A percentile compares a stretch with the other conserved stretches of the same genome.
Conservation (phyloP, 2,113 vertebrate species). For the Gymnarchus niloticus region DNA sequence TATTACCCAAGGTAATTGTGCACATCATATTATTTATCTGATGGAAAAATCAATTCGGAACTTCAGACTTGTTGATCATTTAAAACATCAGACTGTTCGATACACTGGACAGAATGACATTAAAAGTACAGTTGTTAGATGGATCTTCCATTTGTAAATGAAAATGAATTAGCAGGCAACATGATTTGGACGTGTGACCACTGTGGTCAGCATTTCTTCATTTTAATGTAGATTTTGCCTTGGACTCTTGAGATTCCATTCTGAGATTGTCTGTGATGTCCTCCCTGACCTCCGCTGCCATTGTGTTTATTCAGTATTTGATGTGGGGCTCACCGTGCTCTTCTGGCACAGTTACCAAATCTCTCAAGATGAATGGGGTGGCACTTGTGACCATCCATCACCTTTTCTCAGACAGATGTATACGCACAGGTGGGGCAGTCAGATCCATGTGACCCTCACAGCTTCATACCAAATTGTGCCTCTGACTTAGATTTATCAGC, state of each 20-base stretch:
- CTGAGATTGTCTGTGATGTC: conserved; percentile 25
- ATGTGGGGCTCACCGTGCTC: neutral
- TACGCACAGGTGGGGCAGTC: neutral
- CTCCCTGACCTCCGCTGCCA: conserved; percentile 38
- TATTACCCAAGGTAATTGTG: neutral
- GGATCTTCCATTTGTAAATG: conserved; percentile 50
- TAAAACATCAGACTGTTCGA: conserved; percentile 41
- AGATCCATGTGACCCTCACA: neutral
- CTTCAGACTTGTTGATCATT: conserved; percentile 36
- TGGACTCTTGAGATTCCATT: conserved; percentile 11
- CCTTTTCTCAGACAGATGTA: conserved; percentile 50
- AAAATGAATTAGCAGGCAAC: conserved; percentile 55
- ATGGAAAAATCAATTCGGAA: conserved; percentile 25
- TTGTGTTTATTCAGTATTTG: conserved; percentile 29
- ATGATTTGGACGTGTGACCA: conserved; percentile 17
- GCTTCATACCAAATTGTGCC: neutral
- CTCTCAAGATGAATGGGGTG: conserved; percentile 38
- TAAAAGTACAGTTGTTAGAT: conserved; percentile 40
- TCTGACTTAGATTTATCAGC: neutral
- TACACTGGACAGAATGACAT: conserved; percentile 40
- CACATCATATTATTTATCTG: neutral
- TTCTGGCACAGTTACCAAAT: neutral
- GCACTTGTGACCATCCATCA: conserved; percentile 49
- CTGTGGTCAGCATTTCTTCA: neutral
- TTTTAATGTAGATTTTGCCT: neutral